Conservation (phyloP, 2,797 vertebrate genomes). For the Hylomyscus alleni region DNA sequence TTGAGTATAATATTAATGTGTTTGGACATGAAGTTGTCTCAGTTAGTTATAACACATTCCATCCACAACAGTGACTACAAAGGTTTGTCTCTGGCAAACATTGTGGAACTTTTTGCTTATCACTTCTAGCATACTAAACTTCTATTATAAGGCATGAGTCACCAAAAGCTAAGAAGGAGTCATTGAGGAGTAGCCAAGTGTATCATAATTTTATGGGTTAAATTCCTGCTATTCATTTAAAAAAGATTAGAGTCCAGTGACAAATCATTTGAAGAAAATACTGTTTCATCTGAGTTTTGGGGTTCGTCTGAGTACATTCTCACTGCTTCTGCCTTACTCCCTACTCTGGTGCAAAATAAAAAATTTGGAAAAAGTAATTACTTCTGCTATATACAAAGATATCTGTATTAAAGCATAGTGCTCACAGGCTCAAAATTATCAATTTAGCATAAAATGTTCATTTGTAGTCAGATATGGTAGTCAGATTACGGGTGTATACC, state of each 20-base stretch:
- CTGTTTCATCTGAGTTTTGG: constrained; percentile 7
- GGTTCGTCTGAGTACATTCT: neutral
- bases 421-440: neutral
- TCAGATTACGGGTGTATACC: neutral
- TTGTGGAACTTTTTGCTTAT: constrained; percentile 34
- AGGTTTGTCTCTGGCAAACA: neutral
- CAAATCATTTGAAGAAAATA: neutral
- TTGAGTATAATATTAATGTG: neutral
- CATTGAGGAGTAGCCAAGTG: constrained; percentile 12
- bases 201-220: constrained; percentile 39
- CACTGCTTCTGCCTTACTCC: no score
- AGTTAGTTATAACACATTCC: constrained; percentile 37
- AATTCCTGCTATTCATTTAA: neutral
- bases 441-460: neutral
- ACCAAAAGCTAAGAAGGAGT: neutral
- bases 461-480: neutral
- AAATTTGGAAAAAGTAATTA: neutral
- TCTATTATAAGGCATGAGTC: neutral
- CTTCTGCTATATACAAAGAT: constrained; percentile 14
- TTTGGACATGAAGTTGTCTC: neutral
- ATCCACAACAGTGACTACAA: neutral
- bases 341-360: neutral
- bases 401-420: neutral
- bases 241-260: neutral
- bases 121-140: neutral